Evolutionary conservation across 2,113 vertebrate species (phyloP).

Genomic region (Pelusios castaneus): DNA sequence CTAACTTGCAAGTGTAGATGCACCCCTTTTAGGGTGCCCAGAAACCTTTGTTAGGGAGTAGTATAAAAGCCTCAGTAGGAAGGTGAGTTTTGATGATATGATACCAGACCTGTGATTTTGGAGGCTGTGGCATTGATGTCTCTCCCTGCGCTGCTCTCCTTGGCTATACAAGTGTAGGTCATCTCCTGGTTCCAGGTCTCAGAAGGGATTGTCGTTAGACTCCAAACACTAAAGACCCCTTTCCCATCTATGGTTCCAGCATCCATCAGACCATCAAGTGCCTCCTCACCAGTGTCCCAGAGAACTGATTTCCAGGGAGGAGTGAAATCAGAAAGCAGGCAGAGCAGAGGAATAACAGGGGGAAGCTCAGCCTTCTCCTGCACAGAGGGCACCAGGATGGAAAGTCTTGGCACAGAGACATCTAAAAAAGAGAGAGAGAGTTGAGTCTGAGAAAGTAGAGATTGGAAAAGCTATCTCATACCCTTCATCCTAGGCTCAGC

Average conservation of each 20-base stretch:
- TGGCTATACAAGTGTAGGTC: no score
- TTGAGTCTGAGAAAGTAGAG: neutral
- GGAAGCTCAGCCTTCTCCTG: neutral
- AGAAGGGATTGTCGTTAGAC: no score
- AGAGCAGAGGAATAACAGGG: neutral
- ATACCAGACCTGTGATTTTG: neutral
- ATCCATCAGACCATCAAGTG: neutral
- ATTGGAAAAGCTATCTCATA: neutral
- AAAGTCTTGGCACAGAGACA: neutral
- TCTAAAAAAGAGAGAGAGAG: neutral
- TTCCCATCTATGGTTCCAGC: neutral
- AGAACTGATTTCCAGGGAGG: neutral
- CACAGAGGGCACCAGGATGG: neutral
- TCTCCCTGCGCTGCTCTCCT: no score
- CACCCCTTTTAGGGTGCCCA: no score
- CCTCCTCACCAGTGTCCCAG: neutral
- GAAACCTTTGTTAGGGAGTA: neutral
- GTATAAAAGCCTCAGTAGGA: neutral
- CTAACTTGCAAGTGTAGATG: no score
- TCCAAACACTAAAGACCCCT: no score
- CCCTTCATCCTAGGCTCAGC: neutral
- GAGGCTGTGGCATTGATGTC: no score
- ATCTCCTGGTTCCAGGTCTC: neutral
- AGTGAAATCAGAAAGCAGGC: neutral
- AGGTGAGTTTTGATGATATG: neutral